Base-by-base conservation (phyloP, 2,888 invertebrate species). In the Chrysina gloriosa region DNA sequence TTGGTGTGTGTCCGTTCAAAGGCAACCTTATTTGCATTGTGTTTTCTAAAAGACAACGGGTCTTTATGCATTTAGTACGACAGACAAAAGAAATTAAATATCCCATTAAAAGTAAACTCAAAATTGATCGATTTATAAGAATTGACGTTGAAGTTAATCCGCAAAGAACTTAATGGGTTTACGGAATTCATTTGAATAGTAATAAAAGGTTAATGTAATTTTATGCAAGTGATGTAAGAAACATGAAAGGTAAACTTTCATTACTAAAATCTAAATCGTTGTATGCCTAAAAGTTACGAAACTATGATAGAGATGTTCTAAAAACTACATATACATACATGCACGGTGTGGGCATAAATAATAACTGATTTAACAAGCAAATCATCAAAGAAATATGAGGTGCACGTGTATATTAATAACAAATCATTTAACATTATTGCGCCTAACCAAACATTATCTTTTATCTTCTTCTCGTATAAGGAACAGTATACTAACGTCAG, bases 391-490 rank as follows among this genome's bases (percentile, higher is more conserved):
- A 67, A 31, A 58, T 65, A 65, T 52, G 65, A 50, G 58, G 50
- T 58, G 56, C 69, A 69, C 69, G 65, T 16, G 69, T 58, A 65
- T 65, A 69, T 69, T 69, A 69, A 69, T 69, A 69, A 69, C 69
- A 69, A 65, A 69, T 65, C 69, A 69, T 69, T 69, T 65, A 69
- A 65, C 65, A 69, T 65, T 65, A 65, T 52, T 69, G 39, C 65
- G 47, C 56, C 42, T 42, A 54, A 54, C 50, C 68, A 63, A 56
- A 65, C 50, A 63, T 67, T 23, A 16, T 14, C 58, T 63, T 48
- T 34, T 16, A 11, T 58, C 66, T 34, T 36, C 23, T 27, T 67
- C 56, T 25, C 25, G 39, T 39, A 25, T 19, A 36, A 21, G 47
- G 45, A 36, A 48, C 21, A 52, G 19, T 16, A 25, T 9, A 11